Base-by-base conservation (phyloP, 2,888 invertebrate species). In the Hanleya hanleyi region DNA sequence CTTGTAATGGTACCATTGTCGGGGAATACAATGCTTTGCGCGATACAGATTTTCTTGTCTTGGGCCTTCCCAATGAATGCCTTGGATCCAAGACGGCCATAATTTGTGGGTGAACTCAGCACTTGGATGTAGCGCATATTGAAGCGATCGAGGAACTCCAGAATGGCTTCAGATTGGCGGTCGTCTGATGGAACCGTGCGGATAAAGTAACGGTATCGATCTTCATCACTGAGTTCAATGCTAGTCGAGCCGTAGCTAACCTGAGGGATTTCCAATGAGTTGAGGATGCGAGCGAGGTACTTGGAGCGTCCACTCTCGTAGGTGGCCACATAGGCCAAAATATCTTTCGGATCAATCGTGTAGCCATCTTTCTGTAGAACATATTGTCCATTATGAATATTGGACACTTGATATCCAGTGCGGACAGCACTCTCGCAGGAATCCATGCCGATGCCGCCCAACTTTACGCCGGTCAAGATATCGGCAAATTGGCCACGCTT, bases 41-140 rank as follows among this genome's bases (percentile, higher is more conserved):
- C 85, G 1, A 89, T 83, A 79, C 88, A 88, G 18, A 88, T 83
- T 29, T 76, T 74, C 38, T 78, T 80, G 3, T 71, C 71, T 22
- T 66, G 69, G 22, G 84, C 84, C n/a, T 77, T 72, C 12, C 71
- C 51, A 29, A 75, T 70, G 68, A 87, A 86, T 12, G 79, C 79
- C 33, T 69, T 72, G 0, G 85, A 81, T 12, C 81, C 84, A 22
- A 76, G 74, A 47, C 76, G 73, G 0, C 87, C 87, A 57, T 88
- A 87, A 57, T 80, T 83, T 51, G 82, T 77, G 0, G 81, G 74
- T 0, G 85, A 81, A 71, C 84, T 81, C 1, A 87, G 82, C 12
- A 90, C 84, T 74, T 91, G 91, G 1, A 91, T 88, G 75, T 91
- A 91, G 36, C 87, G 84, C 81, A 91, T 89, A 50, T 90, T 84